Evolutionary conservation across 1,140 invertebrate species (phyloP).

Genomic region (Battus philenor): DNA sequence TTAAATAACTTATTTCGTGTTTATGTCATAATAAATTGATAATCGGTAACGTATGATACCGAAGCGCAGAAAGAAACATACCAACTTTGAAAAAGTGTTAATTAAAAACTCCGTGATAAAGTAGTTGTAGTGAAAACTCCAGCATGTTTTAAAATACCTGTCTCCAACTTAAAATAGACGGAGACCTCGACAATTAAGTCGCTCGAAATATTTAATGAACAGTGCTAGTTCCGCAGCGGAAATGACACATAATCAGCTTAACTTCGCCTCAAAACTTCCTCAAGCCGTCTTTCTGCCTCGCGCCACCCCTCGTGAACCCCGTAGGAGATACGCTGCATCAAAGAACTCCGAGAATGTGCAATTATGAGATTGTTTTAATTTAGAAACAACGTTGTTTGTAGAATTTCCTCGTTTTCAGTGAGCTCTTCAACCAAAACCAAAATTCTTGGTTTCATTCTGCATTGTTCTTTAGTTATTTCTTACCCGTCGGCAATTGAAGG

Average conservation of each 20-base stretch:
- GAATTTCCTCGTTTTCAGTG: constrained; percentile 61
- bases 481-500: constrained; percentile 14
- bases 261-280: constrained; percentile 69
- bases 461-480: constrained; percentile 64
- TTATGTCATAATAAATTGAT: too few relatives aligned
- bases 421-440: constrained; percentile 60
- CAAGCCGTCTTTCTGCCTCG: constrained; percentile 27
- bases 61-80: too few relatives aligned
- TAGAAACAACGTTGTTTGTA: constrained; percentile 71
- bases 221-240: constrained; percentile 69
- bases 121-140: too few relatives aligned
- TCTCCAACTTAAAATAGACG: constrained; percentile 39
- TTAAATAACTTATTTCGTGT: too few relatives aligned
- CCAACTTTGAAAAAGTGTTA: too few relatives aligned
- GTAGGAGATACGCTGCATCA: constrained; percentile 54
- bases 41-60: too few relatives aligned
- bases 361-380: constrained; percentile 76
- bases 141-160: too few relatives aligned
- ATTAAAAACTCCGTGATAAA: too few relatives aligned
- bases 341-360: constrained; percentile 72
- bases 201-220: constrained; percentile 74
- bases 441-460: constrained; percentile 66
- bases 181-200: constrained; percentile 67
- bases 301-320: constrained; percentile 18
- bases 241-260: constrained; percentile 75